Percentiles rank a stretch among this genome's conserved stretches.
Evolutionary conservation across 2,888 invertebrate genomes (phyloP).

Genomic region (Caenorhabditis uteleia): DNA sequence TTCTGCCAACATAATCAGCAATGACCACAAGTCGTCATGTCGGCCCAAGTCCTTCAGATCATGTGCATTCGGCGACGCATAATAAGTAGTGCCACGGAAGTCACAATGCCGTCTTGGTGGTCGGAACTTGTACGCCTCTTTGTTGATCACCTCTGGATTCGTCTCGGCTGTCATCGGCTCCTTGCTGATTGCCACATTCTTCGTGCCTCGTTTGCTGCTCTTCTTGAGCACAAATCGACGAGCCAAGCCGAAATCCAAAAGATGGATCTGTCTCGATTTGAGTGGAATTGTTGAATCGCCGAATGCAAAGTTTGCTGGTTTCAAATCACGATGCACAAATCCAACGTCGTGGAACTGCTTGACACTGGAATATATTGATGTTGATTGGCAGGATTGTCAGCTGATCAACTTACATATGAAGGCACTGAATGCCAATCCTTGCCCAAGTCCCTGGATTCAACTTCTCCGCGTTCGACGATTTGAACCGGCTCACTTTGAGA

Average conservation of each 20-base stretch:
- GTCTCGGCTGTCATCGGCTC: too few species aligned
- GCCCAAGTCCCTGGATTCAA: slow-evolving; percentile 44
- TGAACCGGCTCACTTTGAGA: slow-evolving; percentile 34
- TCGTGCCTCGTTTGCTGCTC: too few species aligned
- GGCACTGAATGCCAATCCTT: slow-evolving; percentile 53
- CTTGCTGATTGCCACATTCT: too few species aligned
- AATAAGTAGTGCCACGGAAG: slow-evolving; percentile 29
- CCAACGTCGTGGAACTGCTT: slow-evolving; percentile 24
- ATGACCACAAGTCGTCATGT: too few species aligned
- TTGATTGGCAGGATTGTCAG: too few species aligned
- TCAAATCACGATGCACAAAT: slow-evolving; percentile 33
- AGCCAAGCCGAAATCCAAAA: slow-evolving; percentile 29
- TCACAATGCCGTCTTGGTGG: slow-evolving; percentile 21
- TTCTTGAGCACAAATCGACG: slow-evolving; percentile 8
- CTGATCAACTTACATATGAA: slow-evolving; percentile 41
- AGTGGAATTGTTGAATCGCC: slow-evolving; percentile 11
- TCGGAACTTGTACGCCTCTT: too few species aligned
- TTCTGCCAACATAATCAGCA: too few species aligned
- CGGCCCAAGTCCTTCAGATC: slow-evolving; percentile 10
- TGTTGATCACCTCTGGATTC: too few species aligned
- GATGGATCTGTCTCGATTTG: slow-evolving; percentile 21
- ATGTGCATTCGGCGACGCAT: slow-evolving; percentile 37
- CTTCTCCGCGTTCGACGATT: slow-evolving; percentile 10
- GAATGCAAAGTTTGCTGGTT: slow-evolving; percentile 37
- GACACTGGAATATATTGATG: slow-evolving; percentile 8